Evolutionary conservation across 1,140 invertebrate genomes (phyloP).

Genomic region (Halictus rubicundus): DNA sequence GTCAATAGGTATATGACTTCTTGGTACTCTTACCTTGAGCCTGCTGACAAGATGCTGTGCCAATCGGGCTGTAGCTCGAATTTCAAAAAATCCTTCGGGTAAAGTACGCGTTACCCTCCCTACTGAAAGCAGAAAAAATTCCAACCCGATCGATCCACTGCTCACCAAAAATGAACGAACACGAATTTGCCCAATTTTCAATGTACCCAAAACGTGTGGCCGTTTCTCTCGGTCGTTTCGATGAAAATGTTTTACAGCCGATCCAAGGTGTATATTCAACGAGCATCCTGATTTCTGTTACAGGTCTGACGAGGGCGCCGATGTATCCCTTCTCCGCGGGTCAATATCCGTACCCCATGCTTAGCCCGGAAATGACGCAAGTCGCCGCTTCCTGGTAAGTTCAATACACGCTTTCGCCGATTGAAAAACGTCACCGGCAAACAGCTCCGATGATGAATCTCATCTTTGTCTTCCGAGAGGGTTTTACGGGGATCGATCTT

Average conservation of each 20-base stretch:
- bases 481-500: background rate
- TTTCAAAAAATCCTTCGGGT: too few relatives aligned
- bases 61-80: too few relatives aligned
- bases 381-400: slow-evolving; percentile 95
- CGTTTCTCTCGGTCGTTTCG: too few relatives aligned
- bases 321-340: slow-evolving; percentile 93
- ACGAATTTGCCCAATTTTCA: too few relatives aligned
- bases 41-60: too few relatives aligned
- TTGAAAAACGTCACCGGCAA: slow-evolving; percentile 18
- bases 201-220: too few relatives aligned
- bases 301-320: slow-evolving; percentile 93
- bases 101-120: too few relatives aligned
- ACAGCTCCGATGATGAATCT: slow-evolving; percentile 6
- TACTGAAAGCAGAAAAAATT: too few relatives aligned
- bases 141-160: too few relatives aligned
- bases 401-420: slow-evolving; percentile 1
- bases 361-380: slow-evolving; percentile 96
- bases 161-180: too few relatives aligned
- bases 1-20: too few relatives aligned
- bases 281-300: slow-evolving; percentile 71
- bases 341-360: slow-evolving; percentile 96
- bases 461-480: slow-evolving; percentile 8
- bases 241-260: background rate
- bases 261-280: background rate
- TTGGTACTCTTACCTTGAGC: too few relatives aligned